Percentiles rank a stretch among this genome's conserved stretches.
phyloP scores from a whole-genome alignment of 2,113 vertebrate species.

The Cavia porcellus region DNA sequence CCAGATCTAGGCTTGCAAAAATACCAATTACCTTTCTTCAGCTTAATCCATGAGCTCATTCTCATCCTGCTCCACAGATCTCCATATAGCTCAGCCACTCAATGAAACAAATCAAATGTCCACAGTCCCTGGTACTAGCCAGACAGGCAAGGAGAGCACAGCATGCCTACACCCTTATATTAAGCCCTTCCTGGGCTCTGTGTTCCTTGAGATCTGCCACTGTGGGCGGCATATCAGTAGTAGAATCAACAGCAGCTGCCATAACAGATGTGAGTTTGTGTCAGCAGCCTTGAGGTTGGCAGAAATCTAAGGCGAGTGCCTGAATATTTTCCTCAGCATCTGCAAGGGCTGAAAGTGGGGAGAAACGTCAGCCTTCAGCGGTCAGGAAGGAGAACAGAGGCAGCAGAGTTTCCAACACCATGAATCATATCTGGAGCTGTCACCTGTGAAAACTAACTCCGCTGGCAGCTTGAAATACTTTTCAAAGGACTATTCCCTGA shows the following conservation, averaged over 20 bases:
- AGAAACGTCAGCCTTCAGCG: background rate
- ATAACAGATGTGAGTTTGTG: background rate
- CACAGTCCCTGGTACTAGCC: background rate
- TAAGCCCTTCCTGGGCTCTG: rapidly evolving
- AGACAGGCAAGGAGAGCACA: rapidly evolving
- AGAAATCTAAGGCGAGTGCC: background rate
- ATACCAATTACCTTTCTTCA: background rate
- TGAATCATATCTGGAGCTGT: background rate
- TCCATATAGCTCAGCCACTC: background rate
- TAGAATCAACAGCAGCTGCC: background rate
- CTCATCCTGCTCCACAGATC: background rate
- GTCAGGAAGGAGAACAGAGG: background rate
- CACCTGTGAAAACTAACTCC: background rate
- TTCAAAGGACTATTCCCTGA: background rate
- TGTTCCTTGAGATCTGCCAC: background rate
- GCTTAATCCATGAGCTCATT: background rate
- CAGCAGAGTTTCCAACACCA: background rate
- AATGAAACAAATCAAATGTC: background rate
- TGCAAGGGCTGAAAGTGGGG: background rate
- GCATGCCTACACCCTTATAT: rapidly evolving
- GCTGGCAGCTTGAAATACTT: background rate
- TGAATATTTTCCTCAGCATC: background rate
- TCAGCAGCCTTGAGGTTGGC: background rate
- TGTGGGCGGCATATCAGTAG: background rate
- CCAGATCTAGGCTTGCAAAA: background rate